Percentiles rank a stretch among this genome's conserved stretches.
Evolutionary conservation across 2,113 vertebrate genomes (phyloP).

Genomic region (Hemiscyllium ocellatum): DNA sequence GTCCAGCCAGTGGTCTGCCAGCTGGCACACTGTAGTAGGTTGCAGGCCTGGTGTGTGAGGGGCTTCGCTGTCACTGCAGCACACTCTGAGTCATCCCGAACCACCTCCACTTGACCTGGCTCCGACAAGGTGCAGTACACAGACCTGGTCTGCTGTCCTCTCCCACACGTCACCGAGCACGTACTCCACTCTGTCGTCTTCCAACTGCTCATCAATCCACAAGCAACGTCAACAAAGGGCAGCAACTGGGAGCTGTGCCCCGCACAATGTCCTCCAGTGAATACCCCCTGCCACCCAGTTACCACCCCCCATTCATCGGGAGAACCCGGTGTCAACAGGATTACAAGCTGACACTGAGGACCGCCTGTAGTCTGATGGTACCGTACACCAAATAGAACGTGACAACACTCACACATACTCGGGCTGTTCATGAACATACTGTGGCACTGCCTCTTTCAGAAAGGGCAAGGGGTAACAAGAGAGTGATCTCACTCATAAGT

Average conservation of each 20-base stretch:
- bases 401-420: neutral
- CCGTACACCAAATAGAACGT: neutral
- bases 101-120: constrained; percentile 54
- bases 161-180: constrained; percentile 78
- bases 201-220: constrained; percentile 65
- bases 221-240: neutral
- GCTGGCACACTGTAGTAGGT: constrained; percentile 62
- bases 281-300: no score
- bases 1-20: constrained; percentile 70
- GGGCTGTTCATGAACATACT: neutral
- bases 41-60: constrained; percentile 69
- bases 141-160: constrained; percentile 73
- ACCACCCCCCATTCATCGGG: neutral
- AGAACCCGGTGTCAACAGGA: no score
- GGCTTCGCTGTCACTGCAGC: constrained; percentile 64
- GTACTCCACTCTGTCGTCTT: constrained; percentile 69
- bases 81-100: constrained; percentile 63
- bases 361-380: neutral
- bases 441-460: neutral
- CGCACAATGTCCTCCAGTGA: neutral
- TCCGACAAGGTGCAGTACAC: constrained; percentile 73
- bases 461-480: neutral
- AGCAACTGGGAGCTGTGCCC: neutral
- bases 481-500: no score
- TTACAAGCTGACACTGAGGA: neutral